Base-by-base conservation (phyloP, 1,140 invertebrate genomes). In the Dryas iulia region DNA sequence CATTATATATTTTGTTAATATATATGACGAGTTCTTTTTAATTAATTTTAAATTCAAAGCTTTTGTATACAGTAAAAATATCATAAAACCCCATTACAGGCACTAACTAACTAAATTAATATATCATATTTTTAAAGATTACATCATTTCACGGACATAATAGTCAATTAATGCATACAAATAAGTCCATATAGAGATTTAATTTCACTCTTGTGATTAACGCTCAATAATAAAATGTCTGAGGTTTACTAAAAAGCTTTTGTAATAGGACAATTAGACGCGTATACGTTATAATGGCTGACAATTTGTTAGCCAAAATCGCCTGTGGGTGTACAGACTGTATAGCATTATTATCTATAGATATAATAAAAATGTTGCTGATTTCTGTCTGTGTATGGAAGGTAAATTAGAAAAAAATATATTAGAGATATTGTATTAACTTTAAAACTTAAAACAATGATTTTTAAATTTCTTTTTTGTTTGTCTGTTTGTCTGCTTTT, bases 231-330 rank as follows among this genome's bases (percentile, higher is more conserved):
- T 10, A 47, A 47, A 47, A 47, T 47, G 18, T 6, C 39, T 21
- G 8, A 8, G 39, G 39, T 47, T 21, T 21, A 47, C 39, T 10
- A 47, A 47, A 47, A 47, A 47, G 39, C 39, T 47, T 47, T 47
- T 47, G 14, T 47, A 47, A 47, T n/a, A 47, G 39, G 12, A 47
- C 39, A 47, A 47, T 47, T 47, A 47, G 39, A 1, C 8, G 39
- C 33, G 7, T 47, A 47, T 47, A 21, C 18, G 18, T 47, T 47
- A 47, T 47, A 47, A 47, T 47, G 14, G 39, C 14, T 47, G 18
- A 18, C 39, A 47, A 47, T 47, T 21, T 47, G 39, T 47, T 47
- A 47, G 39, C 39, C n/a, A 47, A 47, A 47, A 47, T 47, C 18
- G 18, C 39, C 39, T 21, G 39, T 47, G 39, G 39, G 39, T 47